These are phyloP conservation scores for Berghia stephanieae DNA, from an alignment of 1,140 invertebrate species.

Conservation along the genomic window DNA sequence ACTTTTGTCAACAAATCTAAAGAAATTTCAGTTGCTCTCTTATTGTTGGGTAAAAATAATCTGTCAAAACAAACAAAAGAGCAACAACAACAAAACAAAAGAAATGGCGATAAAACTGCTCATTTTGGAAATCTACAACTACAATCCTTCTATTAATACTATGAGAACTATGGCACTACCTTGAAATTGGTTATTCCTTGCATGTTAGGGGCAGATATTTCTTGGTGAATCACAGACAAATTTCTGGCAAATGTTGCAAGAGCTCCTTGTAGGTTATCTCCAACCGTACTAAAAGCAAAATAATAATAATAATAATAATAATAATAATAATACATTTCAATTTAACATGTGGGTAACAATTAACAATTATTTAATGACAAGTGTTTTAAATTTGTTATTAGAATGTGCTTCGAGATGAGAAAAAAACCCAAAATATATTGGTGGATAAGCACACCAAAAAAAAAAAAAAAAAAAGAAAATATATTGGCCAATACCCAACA, in stretches of 20 bases:
- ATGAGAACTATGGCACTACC: conserved; percentile 39
- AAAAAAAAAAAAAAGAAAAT: background rate
- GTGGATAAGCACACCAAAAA: too few species aligned
- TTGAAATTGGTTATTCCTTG: conserved; percentile 66
- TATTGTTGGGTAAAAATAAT: too few species aligned
- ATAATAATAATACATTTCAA: background rate
- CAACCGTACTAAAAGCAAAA: conserved; percentile 56
- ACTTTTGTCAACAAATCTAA: too few species aligned
- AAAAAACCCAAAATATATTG: background rate
- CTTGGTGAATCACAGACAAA: conserved; percentile 65
- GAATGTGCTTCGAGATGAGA: background rate
- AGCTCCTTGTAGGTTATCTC: conserved; percentile 62
- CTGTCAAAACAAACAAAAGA: background rate
- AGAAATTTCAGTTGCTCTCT: too few species aligned
- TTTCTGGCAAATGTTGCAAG: conserved; percentile 65
- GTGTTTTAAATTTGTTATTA: background rate
- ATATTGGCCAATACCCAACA: background rate
- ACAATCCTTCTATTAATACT: background rate
- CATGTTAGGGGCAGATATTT: conserved; percentile 68
- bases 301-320: too few species aligned
- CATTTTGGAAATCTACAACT: background rate
- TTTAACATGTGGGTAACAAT: too few species aligned
- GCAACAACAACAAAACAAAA: background rate
- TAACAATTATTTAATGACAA: background rate
- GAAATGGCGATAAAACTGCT: background rate